phyloP scores from a whole-genome alignment of 2,797 vertebrate genomes.

The Melanotaenia maccullochi region DNA sequence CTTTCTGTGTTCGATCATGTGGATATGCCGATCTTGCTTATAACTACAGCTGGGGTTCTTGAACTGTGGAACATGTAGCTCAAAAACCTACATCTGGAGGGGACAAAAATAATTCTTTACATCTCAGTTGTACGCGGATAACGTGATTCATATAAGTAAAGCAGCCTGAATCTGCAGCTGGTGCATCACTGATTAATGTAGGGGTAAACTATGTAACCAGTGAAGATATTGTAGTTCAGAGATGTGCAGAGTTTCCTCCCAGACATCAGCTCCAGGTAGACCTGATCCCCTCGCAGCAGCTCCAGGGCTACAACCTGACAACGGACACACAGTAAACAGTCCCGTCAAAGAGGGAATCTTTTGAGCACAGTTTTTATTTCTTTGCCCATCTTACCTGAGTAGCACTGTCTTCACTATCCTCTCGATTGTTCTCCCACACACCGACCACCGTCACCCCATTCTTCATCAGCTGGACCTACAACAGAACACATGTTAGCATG shows the following conservation, averaged over 20 bases:
- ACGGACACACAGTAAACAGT: not conserved
- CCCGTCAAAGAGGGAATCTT: not conserved
- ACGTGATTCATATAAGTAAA: not conserved
- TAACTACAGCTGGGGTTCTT: constrained; percentile 9
- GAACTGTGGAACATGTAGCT: constrained; percentile 12
- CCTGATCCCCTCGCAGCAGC: constrained; percentile 72
- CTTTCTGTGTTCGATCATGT: constrained; percentile 1
- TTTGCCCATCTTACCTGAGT: constrained; percentile 56
- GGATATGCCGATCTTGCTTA: not conserved
- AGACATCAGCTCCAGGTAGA: constrained; percentile 71
- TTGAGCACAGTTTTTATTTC: not conserved
- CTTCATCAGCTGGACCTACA: constrained; percentile 71
- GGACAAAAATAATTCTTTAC: not conserved
- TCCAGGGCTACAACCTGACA: constrained; percentile 67
- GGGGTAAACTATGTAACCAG: constrained; percentile 79
- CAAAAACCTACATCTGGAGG: constrained; percentile 1
- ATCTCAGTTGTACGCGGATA: not conserved
- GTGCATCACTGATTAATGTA: constrained; percentile 14
- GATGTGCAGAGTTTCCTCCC: constrained; percentile 75
- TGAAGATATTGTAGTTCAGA: constrained; percentile 73
- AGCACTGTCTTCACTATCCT: constrained; percentile 79
- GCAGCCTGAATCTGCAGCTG: not conserved
- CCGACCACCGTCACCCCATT: constrained; percentile 48
- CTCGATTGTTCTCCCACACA: constrained; percentile 81
- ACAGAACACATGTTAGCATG: not conserved